Conservation (phyloP, 2,797 vertebrate species). For the Poliocrania exsul region DNA sequence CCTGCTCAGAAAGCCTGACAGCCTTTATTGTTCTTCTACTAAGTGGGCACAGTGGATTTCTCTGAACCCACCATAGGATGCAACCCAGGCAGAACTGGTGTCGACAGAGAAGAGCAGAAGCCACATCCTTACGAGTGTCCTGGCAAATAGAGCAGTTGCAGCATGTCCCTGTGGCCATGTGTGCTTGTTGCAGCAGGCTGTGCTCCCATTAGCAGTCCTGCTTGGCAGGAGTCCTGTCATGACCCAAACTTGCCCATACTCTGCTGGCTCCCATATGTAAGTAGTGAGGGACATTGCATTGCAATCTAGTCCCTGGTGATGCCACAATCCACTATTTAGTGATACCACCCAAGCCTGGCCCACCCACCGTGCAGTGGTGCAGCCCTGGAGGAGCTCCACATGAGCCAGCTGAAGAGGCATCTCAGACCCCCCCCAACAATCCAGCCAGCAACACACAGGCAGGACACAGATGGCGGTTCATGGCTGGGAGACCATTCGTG, state of each 20-base stretch:
- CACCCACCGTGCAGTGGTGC: neutral
- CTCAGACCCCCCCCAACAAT: neutral
- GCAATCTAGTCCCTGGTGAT: neutral
- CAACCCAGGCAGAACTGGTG: neutral
- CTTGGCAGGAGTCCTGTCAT: neutral
- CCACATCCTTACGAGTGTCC: accelerated
- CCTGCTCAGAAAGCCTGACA: neutral
- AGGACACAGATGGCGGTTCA: neutral
- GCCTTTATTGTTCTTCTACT: neutral
- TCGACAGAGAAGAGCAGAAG: neutral
- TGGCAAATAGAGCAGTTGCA: neutral
- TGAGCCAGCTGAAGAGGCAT: neutral
- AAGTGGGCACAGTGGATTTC: neutral
- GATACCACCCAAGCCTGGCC: neutral
- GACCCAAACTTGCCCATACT: neutral
- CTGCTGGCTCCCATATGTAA: neutral
- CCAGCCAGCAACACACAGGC: neutral
- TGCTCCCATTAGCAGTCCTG: neutral
- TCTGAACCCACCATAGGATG: neutral
- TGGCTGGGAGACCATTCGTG: neutral
- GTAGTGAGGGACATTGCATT: neutral
- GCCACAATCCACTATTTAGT: neutral
- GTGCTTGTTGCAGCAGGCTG: neutral
- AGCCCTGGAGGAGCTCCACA: neutral
- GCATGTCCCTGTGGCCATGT: neutral